A percentile compares a stretch with the other conserved stretches of the same genome.
phyloP scores from a whole-genome alignment of 2,888 invertebrate species.

The Steinernema hermaphroditum region DNA sequence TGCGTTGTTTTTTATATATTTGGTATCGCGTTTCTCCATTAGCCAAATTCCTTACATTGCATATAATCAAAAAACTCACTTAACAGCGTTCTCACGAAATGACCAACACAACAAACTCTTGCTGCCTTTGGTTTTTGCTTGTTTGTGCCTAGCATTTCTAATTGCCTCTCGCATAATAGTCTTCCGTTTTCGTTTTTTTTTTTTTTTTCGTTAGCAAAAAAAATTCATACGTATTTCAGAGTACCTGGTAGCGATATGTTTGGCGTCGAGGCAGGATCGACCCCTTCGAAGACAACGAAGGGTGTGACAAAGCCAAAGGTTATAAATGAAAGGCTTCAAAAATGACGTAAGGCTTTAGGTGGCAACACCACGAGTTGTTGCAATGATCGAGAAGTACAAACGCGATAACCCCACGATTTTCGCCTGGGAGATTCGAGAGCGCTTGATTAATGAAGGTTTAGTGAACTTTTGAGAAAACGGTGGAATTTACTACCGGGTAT shows the following conservation, averaged over 20 bases:
- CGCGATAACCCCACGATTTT: slow-evolving; percentile 96
- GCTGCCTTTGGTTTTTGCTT: no score
- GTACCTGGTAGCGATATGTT: not conserved
- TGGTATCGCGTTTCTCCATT: no score
- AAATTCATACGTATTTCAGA: no score
- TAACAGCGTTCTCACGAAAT: no score
- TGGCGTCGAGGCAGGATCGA: not conserved
- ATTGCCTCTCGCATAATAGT: no score
- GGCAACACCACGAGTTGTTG: slow-evolving; percentile 92
- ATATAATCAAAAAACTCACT: no score
- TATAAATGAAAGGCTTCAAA: not conserved
- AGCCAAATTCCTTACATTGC: no score
- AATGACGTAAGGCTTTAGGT: slow-evolving; percentile 72
- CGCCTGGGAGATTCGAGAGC: slow-evolving; percentile 96
- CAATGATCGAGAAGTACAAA: slow-evolving; percentile 97
- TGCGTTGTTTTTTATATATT: no score
- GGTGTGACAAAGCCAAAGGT: slow-evolving; percentile 1
- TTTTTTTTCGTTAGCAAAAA: no score
- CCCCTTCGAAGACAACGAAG: not conserved
- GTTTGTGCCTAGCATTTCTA: no score
- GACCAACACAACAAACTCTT: no score
- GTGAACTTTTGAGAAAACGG: not conserved
- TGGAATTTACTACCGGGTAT: not conserved
- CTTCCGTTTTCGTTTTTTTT: no score
- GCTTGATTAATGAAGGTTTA: slow-evolving; percentile 89